Conservation (phyloP, 1,140 invertebrate genomes). For the Gonioctena quinquepunctata region DNA sequence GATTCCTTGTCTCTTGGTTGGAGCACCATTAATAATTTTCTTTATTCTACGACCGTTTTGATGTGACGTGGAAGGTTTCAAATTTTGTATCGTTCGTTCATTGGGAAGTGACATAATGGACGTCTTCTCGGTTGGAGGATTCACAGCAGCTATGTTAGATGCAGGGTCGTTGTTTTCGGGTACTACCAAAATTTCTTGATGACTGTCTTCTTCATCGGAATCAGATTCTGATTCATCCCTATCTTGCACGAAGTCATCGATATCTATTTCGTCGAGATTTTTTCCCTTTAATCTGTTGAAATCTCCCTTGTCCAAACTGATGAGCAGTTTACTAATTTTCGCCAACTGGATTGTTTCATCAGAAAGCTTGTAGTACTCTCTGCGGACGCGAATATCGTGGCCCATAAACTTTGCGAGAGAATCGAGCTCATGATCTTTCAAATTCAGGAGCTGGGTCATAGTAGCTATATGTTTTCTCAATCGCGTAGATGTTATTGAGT, state of each 20-base stretch:
- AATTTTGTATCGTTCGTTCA: no score
- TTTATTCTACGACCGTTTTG: no score
- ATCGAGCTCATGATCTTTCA: not conserved
- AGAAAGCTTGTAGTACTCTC: not conserved
- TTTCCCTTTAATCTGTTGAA: not conserved
- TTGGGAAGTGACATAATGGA: no score
- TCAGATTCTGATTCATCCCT: not conserved
- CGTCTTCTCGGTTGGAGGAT: no score
- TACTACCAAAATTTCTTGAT: no score
- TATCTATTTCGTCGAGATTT: not conserved
- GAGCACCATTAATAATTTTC: no score
- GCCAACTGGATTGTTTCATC: not conserved
- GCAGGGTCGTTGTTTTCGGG: no score
- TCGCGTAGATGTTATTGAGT: no score
- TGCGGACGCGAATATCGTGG: not conserved
- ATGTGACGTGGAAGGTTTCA: no score
- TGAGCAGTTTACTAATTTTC: not conserved
- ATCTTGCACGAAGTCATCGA: not conserved
- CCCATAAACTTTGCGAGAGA: not conserved
- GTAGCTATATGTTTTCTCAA: not conserved
- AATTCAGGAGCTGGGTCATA: not conserved
- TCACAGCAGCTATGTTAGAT: no score
- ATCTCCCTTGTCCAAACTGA: not conserved
- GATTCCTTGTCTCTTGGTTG: no score
- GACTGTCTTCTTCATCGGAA: not conserved